These are phyloP conservation scores for Zaprionus vittiger DNA, from an alignment of 1,140 invertebrate genomes.

Conservation along the genomic window DNA sequence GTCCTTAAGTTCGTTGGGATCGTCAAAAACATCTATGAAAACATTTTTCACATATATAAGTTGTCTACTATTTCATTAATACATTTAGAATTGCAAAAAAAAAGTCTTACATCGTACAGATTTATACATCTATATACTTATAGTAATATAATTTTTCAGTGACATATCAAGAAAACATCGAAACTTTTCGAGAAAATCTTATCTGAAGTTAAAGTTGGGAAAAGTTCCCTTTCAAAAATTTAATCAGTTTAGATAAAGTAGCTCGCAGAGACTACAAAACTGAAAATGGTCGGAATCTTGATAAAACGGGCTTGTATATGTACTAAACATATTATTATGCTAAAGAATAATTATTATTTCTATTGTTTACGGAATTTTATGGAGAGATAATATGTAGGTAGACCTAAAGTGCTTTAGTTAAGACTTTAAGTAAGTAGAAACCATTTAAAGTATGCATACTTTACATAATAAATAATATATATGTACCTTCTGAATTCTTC, in stretches of 20 bases:
- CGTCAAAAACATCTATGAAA: background rate
- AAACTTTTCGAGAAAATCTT: background rate
- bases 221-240: background rate
- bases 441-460: background rate
- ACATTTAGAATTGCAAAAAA: constrained; percentile 4
- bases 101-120: background rate
- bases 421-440: background rate
- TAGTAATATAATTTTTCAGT: background rate
- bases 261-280: background rate
- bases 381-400: background rate
- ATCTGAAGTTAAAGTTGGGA: background rate
- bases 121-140: background rate
- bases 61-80: background rate
- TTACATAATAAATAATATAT: background rate
- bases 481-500: background rate
- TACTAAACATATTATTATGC: background rate
- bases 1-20: background rate
- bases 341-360: background rate
- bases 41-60: background rate
- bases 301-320: background rate
- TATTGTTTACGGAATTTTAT: background rate
- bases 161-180: background rate
- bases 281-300: background rate
- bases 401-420: background rate
- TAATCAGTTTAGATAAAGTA: background rate